phyloP scores from a whole-genome alignment of 2,797 vertebrate genomes.

The Alauda arvensis region DNA sequence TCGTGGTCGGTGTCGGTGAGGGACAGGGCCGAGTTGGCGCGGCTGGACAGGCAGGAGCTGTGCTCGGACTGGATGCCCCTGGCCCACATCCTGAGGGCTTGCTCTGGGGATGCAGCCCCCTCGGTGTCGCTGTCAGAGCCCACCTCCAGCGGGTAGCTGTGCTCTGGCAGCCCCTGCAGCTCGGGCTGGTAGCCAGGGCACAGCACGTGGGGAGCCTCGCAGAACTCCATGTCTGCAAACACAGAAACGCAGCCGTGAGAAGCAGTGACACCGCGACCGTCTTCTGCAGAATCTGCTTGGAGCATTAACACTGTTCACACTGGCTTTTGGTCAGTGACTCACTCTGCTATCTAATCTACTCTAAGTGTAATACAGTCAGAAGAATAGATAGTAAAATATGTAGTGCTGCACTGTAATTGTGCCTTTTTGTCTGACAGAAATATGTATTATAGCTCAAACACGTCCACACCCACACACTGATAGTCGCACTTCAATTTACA shows the following conservation, averaged over 20 bases:
- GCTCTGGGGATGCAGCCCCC: conserved; percentile 87
- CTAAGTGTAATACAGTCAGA: conserved; percentile 5
- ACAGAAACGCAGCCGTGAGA: conserved; percentile 8
- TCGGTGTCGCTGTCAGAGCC: conserved; percentile 92
- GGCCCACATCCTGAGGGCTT: conserved; percentile 94
- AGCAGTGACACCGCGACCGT: background rate
- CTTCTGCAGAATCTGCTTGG: background rate
- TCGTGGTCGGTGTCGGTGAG: conserved; percentile 97
- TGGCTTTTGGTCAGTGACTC: background rate
- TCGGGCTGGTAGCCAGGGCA: conserved; percentile 86
- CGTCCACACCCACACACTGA: background rate
- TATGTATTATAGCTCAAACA: background rate
- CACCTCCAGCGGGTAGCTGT: conserved; percentile 85
- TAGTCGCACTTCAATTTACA: background rate
- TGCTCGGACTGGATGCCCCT: conserved; percentile 92
- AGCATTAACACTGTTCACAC: background rate
- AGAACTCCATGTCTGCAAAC: conserved; percentile 87
- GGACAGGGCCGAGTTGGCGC: conserved; percentile 93
- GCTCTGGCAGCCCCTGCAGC: conserved; percentile 76
- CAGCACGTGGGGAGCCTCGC: conserved; percentile 81
- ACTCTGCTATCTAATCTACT: background rate
- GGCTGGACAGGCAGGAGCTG: conserved; percentile 93
- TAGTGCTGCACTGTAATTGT: background rate
- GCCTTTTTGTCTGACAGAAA: background rate
- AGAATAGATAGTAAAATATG: background rate